Percentiles rank a stretch among this genome's conserved stretches.
These are phyloP conservation scores for Stichopus chloronotus DNA, from an alignment of 35 echinoderm and acorn worm species.

Conservation along the genomic window DNA sequence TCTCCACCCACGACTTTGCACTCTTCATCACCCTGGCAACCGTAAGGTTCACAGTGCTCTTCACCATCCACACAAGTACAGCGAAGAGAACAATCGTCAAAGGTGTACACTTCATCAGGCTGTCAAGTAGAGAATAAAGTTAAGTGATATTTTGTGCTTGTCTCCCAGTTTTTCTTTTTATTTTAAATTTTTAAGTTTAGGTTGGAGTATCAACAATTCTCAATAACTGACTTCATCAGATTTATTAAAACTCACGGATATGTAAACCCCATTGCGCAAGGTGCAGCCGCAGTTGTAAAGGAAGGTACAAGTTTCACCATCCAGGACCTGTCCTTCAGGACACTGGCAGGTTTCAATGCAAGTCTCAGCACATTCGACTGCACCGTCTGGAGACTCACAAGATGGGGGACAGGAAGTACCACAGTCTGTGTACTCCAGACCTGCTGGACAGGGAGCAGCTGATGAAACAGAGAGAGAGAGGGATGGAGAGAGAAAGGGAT, in stretches of 20 bases:
- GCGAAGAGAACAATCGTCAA: conserved; percentile 28
- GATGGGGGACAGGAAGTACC: conserved; percentile 44
- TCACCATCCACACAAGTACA: conserved; percentile 30
- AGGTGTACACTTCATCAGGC: conserved; percentile 1
- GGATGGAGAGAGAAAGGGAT: neutral
- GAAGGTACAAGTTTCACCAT: conserved; percentile 38
- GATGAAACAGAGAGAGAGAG: neutral
- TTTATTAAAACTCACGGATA: conserved; percentile 12
- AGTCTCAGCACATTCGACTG: conserved; percentile 25
- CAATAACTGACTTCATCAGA: neutral
- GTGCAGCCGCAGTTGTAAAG: conserved; percentile 35
- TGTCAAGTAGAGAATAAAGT: neutral
- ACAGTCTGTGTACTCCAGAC: conserved; percentile 36
- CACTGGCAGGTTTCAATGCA: conserved; percentile 74
- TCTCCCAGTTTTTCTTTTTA: neutral
- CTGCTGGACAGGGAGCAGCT: conserved; percentile 22
- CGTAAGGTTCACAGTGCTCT: neutral
- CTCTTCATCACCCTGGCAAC: conserved; percentile 13
- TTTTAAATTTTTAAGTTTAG: neutral
- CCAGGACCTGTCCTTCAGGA: conserved; percentile 49
- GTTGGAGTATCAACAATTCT: neutral
- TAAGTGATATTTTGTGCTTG: neutral
- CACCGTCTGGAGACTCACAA: neutral
- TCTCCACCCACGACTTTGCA: conserved; percentile 22
- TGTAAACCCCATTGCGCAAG: conserved; percentile 25